phyloP scores from a whole-genome alignment of 2,113 vertebrate genomes.

The Alexandromys fortis region DNA sequence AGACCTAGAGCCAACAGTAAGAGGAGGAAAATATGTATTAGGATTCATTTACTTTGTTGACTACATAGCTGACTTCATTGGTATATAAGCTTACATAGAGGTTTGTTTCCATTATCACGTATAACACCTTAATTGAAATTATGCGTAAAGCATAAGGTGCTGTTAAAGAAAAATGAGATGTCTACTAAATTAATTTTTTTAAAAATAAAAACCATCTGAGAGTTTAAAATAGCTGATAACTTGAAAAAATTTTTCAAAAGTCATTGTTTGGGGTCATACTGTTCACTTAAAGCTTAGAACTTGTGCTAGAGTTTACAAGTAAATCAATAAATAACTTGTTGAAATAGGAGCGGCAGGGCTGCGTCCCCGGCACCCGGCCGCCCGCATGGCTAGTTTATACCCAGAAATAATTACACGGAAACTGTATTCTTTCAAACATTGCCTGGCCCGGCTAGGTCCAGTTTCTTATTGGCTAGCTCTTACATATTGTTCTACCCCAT shows the following conservation, averaged over 20 bases:
- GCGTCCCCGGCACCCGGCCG: no score
- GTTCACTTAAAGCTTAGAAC: no score
- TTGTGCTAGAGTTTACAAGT: no score
- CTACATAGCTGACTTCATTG: background rate
- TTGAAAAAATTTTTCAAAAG: background rate
- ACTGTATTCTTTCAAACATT: no score
- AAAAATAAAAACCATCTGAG: background rate
- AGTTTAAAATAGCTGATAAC: background rate
- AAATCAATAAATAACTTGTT: no score
- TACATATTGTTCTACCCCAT: no score
- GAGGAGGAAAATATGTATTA: background rate
- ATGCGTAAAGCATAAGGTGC: background rate
- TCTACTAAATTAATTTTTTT: accelerated
- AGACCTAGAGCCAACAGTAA: background rate
- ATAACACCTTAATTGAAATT: background rate
- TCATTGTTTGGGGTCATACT: background rate
- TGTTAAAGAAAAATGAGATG: background rate
- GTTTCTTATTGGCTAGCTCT: no score
- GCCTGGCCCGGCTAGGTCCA: no score
- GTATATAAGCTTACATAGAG: background rate
- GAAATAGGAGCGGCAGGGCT: no score
- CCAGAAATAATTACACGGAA: no score
- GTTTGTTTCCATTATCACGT: background rate
- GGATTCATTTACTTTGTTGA: background rate
- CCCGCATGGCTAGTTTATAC: no score